phyloP scores from a whole-genome alignment of 2,113 vertebrate genomes.

The Corythoichthys intestinalis region DNA sequence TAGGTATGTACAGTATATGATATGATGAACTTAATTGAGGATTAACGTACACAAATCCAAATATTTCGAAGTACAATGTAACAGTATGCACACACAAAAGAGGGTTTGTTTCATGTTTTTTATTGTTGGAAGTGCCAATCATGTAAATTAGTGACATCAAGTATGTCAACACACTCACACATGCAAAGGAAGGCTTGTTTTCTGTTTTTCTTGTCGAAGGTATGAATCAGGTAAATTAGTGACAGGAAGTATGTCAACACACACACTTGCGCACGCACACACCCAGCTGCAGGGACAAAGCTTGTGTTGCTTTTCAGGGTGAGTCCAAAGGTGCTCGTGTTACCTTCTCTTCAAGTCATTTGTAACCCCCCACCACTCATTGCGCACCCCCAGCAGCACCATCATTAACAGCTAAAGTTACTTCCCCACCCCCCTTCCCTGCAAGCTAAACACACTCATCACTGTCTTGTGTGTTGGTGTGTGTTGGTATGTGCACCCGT shows the following conservation, averaged over 20 bases:
- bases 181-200: slow-evolving; percentile 1
- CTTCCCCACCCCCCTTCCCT: slow-evolving; percentile 23
- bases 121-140: too few species aligned
- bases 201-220: neutral
- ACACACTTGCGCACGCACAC: slow-evolving; percentile 32
- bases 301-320: slow-evolving; percentile 64
- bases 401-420: slow-evolving; percentile 66
- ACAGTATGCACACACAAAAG: too few species aligned
- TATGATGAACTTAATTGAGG: too few species aligned
- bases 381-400: slow-evolving; percentile 7
- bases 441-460: slow-evolving; percentile 31
- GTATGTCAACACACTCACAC: slow-evolving; percentile 20
- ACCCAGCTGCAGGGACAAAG: slow-evolving; percentile 44
- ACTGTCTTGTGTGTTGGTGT: slow-evolving; percentile 23
- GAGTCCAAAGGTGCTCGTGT: slow-evolving; percentile 59
- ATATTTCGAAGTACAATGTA: too few species aligned
- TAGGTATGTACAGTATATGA: too few species aligned
- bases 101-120: too few species aligned
- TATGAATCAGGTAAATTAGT: neutral
- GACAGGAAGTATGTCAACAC: slow-evolving; percentile 23
- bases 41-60: too few species aligned
- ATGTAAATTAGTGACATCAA: slow-evolving; percentile 6
- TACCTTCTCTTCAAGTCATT: slow-evolving; percentile 59
- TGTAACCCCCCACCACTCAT: slow-evolving; percentile 19
- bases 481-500: neutral